These are phyloP conservation scores for Cyrtonyx montezumae DNA, from an alignment of 2,113 vertebrate genomes.

Conservation along the genomic window DNA sequence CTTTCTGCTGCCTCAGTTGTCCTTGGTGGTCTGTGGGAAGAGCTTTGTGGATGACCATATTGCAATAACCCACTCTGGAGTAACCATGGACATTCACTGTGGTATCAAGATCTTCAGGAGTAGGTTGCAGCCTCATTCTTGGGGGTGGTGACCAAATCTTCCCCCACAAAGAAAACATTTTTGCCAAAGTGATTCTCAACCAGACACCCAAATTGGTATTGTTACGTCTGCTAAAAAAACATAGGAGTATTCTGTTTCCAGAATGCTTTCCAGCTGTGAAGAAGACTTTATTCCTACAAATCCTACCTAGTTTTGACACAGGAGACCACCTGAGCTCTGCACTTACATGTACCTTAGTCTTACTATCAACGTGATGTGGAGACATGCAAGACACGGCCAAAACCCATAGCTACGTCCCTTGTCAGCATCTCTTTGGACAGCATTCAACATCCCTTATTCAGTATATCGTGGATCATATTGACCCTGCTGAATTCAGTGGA, in stretches of 20 bases:
- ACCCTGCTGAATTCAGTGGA: neutral
- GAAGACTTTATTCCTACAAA: neutral
- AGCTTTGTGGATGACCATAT: neutral
- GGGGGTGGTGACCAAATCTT: neutral
- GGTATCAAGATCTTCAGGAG: neutral
- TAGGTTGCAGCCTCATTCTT: neutral
- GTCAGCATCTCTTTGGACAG: neutral
- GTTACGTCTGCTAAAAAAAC: neutral
- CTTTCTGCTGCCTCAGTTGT: neutral
- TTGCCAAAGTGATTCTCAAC: neutral
- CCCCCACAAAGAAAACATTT: neutral
- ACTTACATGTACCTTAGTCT: neutral
- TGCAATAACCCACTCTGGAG: neutral
- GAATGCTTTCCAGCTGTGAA: neutral
- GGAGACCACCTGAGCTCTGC: neutral
- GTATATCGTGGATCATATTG: neutral
- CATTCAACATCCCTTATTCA: neutral
- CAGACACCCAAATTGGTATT: neutral
- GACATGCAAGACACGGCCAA: neutral
- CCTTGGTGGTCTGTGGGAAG: neutral
- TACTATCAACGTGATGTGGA: neutral
- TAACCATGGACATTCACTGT: neutral
- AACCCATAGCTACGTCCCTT: neutral
- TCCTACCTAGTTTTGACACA: neutral
- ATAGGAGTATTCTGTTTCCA: neutral